Evolutionary conservation across 2,797 vertebrate species (phyloP), one percentile per base, ranked within the genome.

Genomic region (Picus viridis): DNA sequence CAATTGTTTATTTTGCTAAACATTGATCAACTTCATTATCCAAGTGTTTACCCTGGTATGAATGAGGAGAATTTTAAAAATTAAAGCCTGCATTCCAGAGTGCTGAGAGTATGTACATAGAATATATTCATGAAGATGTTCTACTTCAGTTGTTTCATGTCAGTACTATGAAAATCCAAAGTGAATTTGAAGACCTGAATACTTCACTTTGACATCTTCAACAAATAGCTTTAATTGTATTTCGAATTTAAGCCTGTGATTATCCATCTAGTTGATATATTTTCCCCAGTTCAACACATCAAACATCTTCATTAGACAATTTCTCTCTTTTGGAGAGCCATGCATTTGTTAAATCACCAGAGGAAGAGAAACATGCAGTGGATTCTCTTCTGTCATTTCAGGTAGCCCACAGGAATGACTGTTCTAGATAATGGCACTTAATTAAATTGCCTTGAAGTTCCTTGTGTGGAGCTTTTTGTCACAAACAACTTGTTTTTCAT

Each of bases 61-160:
- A 93, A 92, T 56, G 22, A 86, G 61, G 64, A 73, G 36, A 86
- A 89, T 89, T 89, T 70, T 0, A 82, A 83, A 95, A 94, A 86
- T 36, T 14, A 91, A 78, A 39, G 34, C 27, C 86, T 64, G 16
- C 45, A 78, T 95, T 94, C 74, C 74, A 83, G 92, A 79, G 36
- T 83, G 47, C 17, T 75, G 67, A 89, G 59, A 62, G 4, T 13
- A 3, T 2, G 1, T 54, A 36, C 0, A 0, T 3, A 54, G 22
- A 54, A 67, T 24, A 22, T 27, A 49, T 67, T 87, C 87, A 34
- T 47, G 27, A 83, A 92, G 30, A 39, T 69, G 32, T 47, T 86
- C 63, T 67, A 17, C 58, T 89, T 92, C 67, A 86, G 9, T 70
- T 70, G 12, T 76, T 16, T 89, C 7, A 43, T 8, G 5, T n/a